A percentile compares a stretch with the other conserved stretches of the same genome.
These are phyloP conservation scores for Poeciliopsis presidionis DNA, from an alignment of 2,797 vertebrate genomes.

Conservation along the genomic window DNA sequence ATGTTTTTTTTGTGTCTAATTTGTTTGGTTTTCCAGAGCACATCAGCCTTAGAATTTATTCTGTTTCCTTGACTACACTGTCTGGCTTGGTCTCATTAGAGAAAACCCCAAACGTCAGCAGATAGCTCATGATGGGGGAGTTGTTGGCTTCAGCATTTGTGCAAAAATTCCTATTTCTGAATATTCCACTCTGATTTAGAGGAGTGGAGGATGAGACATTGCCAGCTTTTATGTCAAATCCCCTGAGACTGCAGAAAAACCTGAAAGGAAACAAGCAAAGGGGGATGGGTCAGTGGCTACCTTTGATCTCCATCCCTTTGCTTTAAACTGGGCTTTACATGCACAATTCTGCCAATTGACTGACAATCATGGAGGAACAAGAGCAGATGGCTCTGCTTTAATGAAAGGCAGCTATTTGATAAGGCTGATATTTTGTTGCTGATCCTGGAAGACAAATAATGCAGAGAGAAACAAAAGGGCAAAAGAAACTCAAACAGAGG, in stretches of 20 bases:
- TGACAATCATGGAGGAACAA: slow-evolving; percentile 18
- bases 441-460: not conserved
- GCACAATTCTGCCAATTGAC: slow-evolving; percentile 34
- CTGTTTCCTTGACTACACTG: slow-evolving; percentile 16
- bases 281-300: slow-evolving; percentile 26
- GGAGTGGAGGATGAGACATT: slow-evolving; percentile 2
- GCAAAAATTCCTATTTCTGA: slow-evolving; percentile 18
- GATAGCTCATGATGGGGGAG: slow-evolving; percentile 16
- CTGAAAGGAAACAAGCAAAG: slow-evolving; percentile 2
- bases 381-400: not conserved
- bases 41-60: not conserved
- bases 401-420: not conserved
- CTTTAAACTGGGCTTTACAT: slow-evolving; percentile 27
- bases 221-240: slow-evolving; percentile 31
- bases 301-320: slow-evolving; percentile 34
- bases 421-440: not conserved
- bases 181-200: slow-evolving; percentile 33
- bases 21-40: not conserved
- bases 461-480: not conserved
- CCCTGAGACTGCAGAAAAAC: slow-evolving; percentile 13
- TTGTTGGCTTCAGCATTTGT: slow-evolving; percentile 1
- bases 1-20: not conserved
- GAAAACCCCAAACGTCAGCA: slow-evolving; percentile 51
- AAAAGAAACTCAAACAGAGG: not conserved
- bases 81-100: slow-evolving; percentile 49